Evolutionary conservation across 1,140 invertebrate species (phyloP).

Genomic region (Formica selysi): DNA sequence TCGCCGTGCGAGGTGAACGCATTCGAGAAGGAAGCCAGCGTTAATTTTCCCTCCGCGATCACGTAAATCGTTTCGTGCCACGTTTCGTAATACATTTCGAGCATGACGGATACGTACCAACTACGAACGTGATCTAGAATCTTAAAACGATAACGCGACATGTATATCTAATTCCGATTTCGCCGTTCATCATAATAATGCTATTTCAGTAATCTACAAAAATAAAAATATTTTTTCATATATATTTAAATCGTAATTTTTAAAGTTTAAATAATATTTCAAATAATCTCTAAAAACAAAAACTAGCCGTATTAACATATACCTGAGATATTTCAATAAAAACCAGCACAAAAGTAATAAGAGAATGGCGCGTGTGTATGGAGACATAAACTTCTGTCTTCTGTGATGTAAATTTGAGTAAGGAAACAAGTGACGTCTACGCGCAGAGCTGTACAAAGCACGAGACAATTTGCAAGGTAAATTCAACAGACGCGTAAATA

Average conservation of each 20-base stretch:
- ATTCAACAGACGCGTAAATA: constrained; percentile 48
- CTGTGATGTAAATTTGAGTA: constrained; percentile 32
- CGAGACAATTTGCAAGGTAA: constrained; percentile 48
- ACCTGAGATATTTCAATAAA: not conserved
- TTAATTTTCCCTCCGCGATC: constrained; percentile 45
- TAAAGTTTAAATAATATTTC: not conserved
- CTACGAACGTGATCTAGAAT: constrained; percentile 44
- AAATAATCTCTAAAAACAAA: not conserved
- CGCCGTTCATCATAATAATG: not conserved
- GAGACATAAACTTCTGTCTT: not conserved
- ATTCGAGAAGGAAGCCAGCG: constrained; percentile 48
- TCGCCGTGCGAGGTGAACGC: constrained; percentile 39
- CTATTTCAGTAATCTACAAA: not conserved
- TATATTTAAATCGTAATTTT: not conserved
- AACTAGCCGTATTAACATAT: not conserved
- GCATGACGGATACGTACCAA: constrained; percentile 37
- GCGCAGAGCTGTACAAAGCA: not conserved
- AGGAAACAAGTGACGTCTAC: constrained; percentile 18
- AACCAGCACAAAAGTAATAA: not conserved
- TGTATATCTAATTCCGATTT: constrained; percentile 23
- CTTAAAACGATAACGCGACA: not conserved
- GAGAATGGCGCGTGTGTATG: not conserved
- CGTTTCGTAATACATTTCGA: constrained; percentile 51
- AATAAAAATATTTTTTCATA: not conserved
- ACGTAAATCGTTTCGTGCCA: constrained; percentile 28